phyloP scores from a whole-genome alignment of 2,888 invertebrate species.

The Agapostemon virescens region DNA sequence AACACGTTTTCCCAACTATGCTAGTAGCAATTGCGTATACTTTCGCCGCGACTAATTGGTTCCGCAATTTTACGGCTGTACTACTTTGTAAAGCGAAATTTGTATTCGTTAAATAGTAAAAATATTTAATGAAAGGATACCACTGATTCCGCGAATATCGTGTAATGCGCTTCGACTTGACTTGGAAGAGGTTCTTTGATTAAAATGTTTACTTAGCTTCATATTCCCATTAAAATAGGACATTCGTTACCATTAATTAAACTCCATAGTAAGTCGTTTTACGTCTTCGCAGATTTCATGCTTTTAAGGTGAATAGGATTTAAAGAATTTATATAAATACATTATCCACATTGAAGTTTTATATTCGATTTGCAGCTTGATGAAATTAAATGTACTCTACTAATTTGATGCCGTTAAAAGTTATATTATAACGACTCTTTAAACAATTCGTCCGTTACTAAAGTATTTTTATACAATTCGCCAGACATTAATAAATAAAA shows the following conservation, averaged over 20 bases:
- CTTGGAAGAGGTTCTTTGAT: neutral
- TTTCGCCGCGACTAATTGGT: neutral
- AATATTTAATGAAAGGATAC: neutral
- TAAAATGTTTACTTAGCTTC: neutral
- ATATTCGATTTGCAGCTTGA: no score
- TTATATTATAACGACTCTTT: no score
- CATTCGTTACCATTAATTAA: neutral
- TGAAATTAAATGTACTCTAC: no score
- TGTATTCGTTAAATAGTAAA: neutral
- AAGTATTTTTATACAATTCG: no score
- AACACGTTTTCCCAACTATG: fast-evolving
- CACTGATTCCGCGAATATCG: neutral
- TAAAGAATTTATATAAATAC: no score
- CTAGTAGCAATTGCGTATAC: neutral
- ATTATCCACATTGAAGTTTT: no score
- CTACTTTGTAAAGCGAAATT: neutral
- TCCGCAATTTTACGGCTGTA: neutral
- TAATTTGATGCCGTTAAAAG: neutral
- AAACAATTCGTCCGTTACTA: no score
- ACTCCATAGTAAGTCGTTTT: neutral
- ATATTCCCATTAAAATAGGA: neutral
- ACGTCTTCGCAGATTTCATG: neutral
- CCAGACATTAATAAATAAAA: no score
- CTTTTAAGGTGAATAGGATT: no score
- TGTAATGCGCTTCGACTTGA: neutral